phyloP scores from a whole-genome alignment of 1,140 invertebrate genomes.

The Planococcus citri region DNA sequence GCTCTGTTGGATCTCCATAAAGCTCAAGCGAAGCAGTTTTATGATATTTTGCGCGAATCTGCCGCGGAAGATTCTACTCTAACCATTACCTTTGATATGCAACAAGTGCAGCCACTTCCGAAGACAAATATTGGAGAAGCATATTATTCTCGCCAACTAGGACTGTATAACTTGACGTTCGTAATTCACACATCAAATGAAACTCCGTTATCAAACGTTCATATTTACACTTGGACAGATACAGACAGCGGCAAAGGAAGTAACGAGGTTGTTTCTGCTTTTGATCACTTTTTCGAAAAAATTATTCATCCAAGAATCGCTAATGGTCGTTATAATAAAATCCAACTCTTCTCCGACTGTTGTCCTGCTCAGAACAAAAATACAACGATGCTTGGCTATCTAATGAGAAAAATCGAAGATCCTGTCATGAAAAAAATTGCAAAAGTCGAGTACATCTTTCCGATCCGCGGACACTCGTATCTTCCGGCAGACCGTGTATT shows the following conservation, averaged over 20 bases:
- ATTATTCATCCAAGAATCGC: not conserved
- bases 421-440: constrained; percentile 12
- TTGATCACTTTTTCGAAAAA: constrained; percentile 26
- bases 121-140: constrained; percentile 24
- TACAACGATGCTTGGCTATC: not conserved
- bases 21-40: not conserved
- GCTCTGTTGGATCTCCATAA: constrained; percentile 7
- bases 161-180: constrained; percentile 32
- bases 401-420: not conserved
- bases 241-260: constrained; percentile 28
- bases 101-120: constrained; percentile 25
- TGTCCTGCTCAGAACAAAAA: constrained; percentile 21
- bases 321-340: not conserved
- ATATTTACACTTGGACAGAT: constrained; percentile 32
- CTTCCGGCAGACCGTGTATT: constrained; percentile 30
- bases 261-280: constrained; percentile 30
- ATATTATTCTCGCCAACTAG: constrained; percentile 31
- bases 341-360: constrained; percentile 19
- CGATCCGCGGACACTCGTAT: constrained; percentile 31
- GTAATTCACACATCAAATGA: constrained; percentile 25
- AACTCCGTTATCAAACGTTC: constrained; percentile 29
- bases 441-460: constrained; percentile 29
- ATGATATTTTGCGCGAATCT: not conserved
- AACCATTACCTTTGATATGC: constrained; percentile 24
- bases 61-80: not conserved